A percentile compares a stretch with the other conserved stretches of the same genome.
Evolutionary conservation across 2,113 vertebrate genomes (phyloP).

Genomic region (Herpailurus yagouaroundi): DNA sequence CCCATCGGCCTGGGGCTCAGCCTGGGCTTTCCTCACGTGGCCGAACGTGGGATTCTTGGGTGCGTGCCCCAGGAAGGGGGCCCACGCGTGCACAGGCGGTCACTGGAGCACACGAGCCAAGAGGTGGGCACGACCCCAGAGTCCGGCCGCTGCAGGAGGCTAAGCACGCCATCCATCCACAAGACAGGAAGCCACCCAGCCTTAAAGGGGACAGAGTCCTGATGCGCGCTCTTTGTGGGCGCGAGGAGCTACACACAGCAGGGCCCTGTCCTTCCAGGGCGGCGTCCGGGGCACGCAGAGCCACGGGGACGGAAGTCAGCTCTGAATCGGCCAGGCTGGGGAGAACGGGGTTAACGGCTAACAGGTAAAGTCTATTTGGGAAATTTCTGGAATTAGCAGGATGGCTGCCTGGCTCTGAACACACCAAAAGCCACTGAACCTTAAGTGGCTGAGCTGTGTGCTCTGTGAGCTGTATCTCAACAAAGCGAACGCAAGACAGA

Average conservation of each 20-base stretch:
- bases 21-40: rapidly evolving
- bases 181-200: rapidly evolving
- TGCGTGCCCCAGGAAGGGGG: background rate
- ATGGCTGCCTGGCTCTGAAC: background rate
- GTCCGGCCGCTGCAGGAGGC: background rate
- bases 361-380: background rate
- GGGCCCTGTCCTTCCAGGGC: background rate
- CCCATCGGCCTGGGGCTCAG: background rate
- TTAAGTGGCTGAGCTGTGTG: background rate
- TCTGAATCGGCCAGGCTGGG: background rate
- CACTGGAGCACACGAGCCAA: background rate
- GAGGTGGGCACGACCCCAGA: background rate
- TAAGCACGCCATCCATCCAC: too few relatives aligned
- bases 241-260: rapidly evolving
- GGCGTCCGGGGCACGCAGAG: rapidly evolving
- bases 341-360: background rate
- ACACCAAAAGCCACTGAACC: background rate
- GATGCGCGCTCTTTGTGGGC: background rate
- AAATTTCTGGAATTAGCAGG: background rate
- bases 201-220: background rate
- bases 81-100: rapidly evolving
- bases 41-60: background rate
- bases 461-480: background rate
- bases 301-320: background rate
- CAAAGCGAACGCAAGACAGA: too few relatives aligned